Base-by-base conservation (phyloP, 1,140 invertebrate genomes). In the Phymorhynchus buccinoides region DNA sequence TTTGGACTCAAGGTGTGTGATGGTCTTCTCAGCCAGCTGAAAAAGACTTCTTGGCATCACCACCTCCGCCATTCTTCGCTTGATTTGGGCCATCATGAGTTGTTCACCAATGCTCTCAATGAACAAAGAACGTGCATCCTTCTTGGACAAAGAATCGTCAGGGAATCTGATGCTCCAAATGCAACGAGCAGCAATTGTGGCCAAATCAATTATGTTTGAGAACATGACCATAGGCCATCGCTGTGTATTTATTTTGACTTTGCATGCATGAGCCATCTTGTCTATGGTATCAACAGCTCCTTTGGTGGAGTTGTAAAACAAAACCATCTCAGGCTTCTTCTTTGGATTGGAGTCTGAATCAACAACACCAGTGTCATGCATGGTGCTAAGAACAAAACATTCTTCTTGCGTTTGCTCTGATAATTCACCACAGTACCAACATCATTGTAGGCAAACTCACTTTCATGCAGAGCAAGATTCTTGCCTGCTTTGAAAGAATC, bases 261-360 rank as follows among this genome's bases (percentile, higher is more conserved):
- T 87, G 66, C 83, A 86, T 22, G 66, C 85, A 77, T 37, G 44
- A 32, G 86, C 80, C 42, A 88, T 37, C 62, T 87, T 56, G 83
- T 90, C 87, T n/a, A 94, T 42, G 92, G 91, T 91, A 94, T 95
- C 12, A n/a, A n/a, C n/a, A n/a, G n/a, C n/a, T n/a, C n/a, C n/a
- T n/a, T n/a, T n/a, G n/a, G 91, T 93, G 56, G 85, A 83, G 87
- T 93, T 93, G 88, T 94, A 94, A 73, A 88, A 89, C 7, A 86
- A 44, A 48, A 94, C 90, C 48, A 94, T 93, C 32, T 93, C 88
- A 68, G 93, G 93, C 86, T 68, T 68, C 7, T 68, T 68, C 32
- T 68, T 27, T 7, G 66, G 66, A 27, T 27, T 32, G 7, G 4
- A 7, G 6, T 7, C 27, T 32, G 7, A 7, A 68, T 6, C 7